Percentiles rank a stretch among this genome's conserved stretches.
Conservation (phyloP, 2,888 invertebrate species). For the Bedellia somnulentella region DNA sequence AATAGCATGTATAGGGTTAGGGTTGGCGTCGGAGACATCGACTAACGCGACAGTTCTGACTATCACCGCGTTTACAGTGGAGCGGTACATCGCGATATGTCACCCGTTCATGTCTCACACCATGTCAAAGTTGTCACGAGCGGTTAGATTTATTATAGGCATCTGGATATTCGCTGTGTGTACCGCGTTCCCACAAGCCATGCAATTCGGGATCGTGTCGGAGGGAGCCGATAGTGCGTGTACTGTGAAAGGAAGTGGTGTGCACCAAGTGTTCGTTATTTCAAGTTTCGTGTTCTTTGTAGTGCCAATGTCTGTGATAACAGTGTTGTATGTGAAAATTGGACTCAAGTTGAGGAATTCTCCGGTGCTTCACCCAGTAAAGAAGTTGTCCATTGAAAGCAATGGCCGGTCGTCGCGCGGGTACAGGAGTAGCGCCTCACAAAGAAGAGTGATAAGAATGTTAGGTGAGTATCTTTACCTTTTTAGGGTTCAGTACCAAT, state of each 20-base stretch:
- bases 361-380: constrained; percentile 60
- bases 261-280: constrained; percentile 75
- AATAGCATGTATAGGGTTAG: constrained; percentile 72
- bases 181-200: constrained; percentile 76
- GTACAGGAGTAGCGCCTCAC: constrained; percentile 58
- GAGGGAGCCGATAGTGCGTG: constrained; percentile 52
- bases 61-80: constrained; percentile 87
- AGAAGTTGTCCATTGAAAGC: constrained; percentile 54
- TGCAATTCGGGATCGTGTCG: constrained; percentile 76
- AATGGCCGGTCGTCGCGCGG: constrained; percentile 24
- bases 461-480: constrained; percentile 76
- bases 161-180: constrained; percentile 81
- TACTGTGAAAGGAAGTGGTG: constrained; percentile 59
- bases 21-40: constrained; percentile 82
- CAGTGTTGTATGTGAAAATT: constrained; percentile 77
- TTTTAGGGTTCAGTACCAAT: no score
- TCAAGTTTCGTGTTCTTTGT: constrained; percentile 84
- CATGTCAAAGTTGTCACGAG: constrained; percentile 81
- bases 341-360: constrained; percentile 72
- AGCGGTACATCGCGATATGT: constrained; percentile 86
- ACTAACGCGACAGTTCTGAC: constrained; percentile 83
- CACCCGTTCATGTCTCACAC: constrained; percentile 83
- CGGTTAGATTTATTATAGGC: constrained; percentile 70
- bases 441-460: constrained; percentile 76
- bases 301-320: constrained; percentile 84